Conservation (phyloP, 2,113 vertebrate genomes). For the Leiothrix lutea region DNA sequence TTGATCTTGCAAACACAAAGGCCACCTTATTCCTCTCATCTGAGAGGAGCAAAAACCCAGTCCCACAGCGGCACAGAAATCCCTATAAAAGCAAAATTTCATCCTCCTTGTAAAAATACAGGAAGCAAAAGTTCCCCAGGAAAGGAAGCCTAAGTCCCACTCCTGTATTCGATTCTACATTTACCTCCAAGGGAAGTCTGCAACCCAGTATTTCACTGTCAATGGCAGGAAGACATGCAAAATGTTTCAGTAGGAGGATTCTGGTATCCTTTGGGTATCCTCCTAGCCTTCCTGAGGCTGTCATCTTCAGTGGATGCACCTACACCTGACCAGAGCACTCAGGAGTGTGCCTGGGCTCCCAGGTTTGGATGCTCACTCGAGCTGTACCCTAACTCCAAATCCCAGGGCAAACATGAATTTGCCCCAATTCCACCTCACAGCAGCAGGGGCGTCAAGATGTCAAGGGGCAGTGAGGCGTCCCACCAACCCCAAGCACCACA, state of each 20-base stretch:
- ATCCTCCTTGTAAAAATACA: not conserved
- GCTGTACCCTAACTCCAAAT: not conserved
- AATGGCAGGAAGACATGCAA: not conserved
- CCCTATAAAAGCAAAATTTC: not conserved
- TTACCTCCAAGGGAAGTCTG: not conserved
- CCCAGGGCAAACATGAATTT: not conserved
- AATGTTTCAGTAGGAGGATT: not conserved
- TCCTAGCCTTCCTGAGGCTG: not conserved
- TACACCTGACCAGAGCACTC: no score
- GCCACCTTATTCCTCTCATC: not conserved
- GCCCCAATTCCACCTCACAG: not conserved
- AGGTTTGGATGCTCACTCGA: not conserved
- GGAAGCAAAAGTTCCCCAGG: not conserved
- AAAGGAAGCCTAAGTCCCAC: not conserved
- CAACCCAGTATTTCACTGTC: not conserved
- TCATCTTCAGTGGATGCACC: rapidly evolving
- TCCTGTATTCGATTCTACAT: not conserved
- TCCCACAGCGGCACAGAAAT: not conserved
- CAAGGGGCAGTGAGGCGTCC: not conserved
- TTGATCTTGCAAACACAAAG: not conserved
- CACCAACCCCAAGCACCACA: rapidly evolving
- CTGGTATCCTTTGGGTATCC: not conserved
- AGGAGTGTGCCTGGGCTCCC: not conserved
- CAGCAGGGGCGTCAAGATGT: rapidly evolving
- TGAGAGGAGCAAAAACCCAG: not conserved